Percentiles rank a stretch among this genome's conserved stretches.
These are phyloP conservation scores for Champsocephalus gunnari DNA, from an alignment of 2,797 vertebrate species.

Conservation along the genomic window DNA sequence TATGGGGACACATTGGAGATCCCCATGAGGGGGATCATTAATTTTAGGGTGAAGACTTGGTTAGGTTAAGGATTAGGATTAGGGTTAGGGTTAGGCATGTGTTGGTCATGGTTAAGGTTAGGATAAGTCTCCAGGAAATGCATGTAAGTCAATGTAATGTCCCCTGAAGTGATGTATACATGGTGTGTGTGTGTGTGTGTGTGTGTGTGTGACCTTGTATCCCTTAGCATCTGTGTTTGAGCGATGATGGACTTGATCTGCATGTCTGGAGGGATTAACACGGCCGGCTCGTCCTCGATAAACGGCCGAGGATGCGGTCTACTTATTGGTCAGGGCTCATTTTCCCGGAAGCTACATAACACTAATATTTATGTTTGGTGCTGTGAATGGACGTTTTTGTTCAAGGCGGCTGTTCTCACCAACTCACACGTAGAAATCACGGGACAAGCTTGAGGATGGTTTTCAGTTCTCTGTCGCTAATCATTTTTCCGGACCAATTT, in stretches of 20 bases:
- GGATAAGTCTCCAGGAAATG: too few relatives aligned
- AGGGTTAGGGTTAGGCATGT: too few relatives aligned
- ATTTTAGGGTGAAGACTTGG: too few relatives aligned
- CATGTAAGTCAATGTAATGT: too few relatives aligned
- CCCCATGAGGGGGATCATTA: too few relatives aligned
- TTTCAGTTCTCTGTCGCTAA: slow-evolving; percentile 11
- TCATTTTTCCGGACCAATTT: too few relatives aligned
- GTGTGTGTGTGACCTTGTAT: slow-evolving; percentile 52
- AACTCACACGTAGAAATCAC: slow-evolving; percentile 31
- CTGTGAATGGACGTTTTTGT: slow-evolving; percentile 42
- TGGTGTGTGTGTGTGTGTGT: too few relatives aligned
- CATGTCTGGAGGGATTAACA: slow-evolving; percentile 63
- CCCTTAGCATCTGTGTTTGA: slow-evolving; percentile 54
- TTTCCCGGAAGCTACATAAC: slow-evolving; percentile 56
- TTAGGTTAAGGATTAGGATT: too few relatives aligned
- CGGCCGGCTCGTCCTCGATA: slow-evolving; percentile 42
- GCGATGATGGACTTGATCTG: slow-evolving; percentile 73
- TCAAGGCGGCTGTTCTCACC: slow-evolving; percentile 10
- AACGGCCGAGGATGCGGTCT: slow-evolving; percentile 59
- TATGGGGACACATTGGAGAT: too few relatives aligned
- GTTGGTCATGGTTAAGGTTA: too few relatives aligned
- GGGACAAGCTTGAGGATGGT: slow-evolving; percentile 22
- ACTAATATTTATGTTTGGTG: slow-evolving; percentile 69
- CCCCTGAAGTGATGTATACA: too few relatives aligned
- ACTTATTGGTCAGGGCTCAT: slow-evolving; percentile 40